Evolutionary conservation across 1,140 invertebrate genomes (phyloP), one percentile per base, ranked within the genome.

Genomic region (Drosophila ananassae): DNA sequence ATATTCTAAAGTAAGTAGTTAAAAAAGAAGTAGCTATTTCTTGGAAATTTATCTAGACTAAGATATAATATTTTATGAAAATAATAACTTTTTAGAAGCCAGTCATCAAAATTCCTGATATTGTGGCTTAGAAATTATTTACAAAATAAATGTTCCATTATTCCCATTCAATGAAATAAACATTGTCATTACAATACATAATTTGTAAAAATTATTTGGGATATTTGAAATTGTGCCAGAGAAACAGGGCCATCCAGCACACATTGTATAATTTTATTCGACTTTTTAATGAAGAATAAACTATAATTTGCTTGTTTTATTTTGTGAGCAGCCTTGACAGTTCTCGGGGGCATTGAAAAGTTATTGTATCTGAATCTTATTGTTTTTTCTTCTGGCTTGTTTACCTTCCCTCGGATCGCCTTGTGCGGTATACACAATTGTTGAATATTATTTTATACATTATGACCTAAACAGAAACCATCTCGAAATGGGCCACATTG

Each of bases 401-500:
- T 73, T 73, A 62, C 58, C 22, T 25, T 56, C 41, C 52, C 44
- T 28, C 64, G 34, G 56, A 58, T 47, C 61, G 46, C 56, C 22
- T 66, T 41, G 47, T 39, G 44, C 12, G 34, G 25, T 22, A 32
- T 73, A 83, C 79, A 84, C 80, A 84, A 84, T 63, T 32, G 44
- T 6, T 22, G 39, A 50, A 58, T 64, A 68, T 67, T 47, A 84
- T 66, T 85, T 74, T 80, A 69, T 87, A 77, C 57, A 66, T 67
- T 59, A 87, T 78, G 64, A 61, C 8, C 79, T 82, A 77, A 82
- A 64, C 68, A 71, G 80, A 81, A 67, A 63, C 2, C 41, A 44
- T 13, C 25, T 46, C 63, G 59, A 47, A 32, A 32, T 21, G 63
- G 59, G 34, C 63, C 63, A 64, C 63, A 64, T 67, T 67, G 63